These are phyloP conservation scores for Catotricha subobsoleta DNA, from an alignment of 2,888 invertebrate genomes.

Conservation along the genomic window DNA sequence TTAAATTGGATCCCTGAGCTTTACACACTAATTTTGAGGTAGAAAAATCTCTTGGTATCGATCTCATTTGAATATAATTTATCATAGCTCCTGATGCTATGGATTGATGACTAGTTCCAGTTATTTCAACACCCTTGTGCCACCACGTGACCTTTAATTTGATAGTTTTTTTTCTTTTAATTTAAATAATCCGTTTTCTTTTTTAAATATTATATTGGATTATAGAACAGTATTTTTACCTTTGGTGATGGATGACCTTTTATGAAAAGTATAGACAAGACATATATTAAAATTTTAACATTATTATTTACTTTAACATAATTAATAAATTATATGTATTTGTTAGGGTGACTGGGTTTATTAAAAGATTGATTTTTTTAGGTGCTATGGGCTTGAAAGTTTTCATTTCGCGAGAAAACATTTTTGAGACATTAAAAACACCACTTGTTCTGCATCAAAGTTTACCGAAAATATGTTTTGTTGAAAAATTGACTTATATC, in stretches of 20 bases:
- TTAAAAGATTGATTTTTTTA: too few relatives aligned
- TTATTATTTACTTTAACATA: too few relatives aligned
- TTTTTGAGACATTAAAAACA: too few relatives aligned
- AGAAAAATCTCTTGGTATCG: constrained; percentile 50
- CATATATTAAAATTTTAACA: neutral
- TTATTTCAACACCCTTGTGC: constrained; percentile 53
- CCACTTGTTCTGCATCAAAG: too few relatives aligned
- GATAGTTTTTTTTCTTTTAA: neutral
- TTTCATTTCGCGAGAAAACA: too few relatives aligned
- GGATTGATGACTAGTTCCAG: constrained; percentile 45
- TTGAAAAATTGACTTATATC: too few relatives aligned
- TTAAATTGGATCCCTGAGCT: constrained; percentile 53
- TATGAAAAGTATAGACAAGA: neutral
- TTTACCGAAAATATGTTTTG: too few relatives aligned
- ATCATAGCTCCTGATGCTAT: constrained; percentile 46
- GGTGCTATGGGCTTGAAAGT: too few relatives aligned
- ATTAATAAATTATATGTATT: too few relatives aligned
- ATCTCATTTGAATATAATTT: constrained; percentile 57
- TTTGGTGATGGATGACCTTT: constrained; percentile 5
- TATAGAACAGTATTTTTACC: too few relatives aligned
- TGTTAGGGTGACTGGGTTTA: too few relatives aligned
- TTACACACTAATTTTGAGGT: constrained; percentile 60
- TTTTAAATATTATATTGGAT: too few relatives aligned
- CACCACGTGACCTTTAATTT: constrained; percentile 70
- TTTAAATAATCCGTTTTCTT: neutral